Base-by-base conservation (phyloP, 2,113 vertebrate genomes). In the Acrocephalus arundinaceus region DNA sequence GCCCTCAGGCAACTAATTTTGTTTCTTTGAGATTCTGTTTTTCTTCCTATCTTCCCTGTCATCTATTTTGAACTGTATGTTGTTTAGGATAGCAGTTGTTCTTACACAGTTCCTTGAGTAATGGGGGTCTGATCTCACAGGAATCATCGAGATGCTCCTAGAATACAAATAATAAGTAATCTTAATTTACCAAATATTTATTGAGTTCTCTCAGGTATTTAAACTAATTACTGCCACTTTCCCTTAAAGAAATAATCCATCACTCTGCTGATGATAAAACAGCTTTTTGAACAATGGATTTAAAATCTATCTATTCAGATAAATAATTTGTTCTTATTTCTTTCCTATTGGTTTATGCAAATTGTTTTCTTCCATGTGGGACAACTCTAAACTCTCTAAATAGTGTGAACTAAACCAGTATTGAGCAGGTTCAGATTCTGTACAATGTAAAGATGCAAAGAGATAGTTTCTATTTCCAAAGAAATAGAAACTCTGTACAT, bases 161-260 rank as follows among this genome's bases (percentile, higher is more conserved):
- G 63, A 67, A 94, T 93, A 79, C 35, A 87, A 91, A 91, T 91
- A 80, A 89, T 93, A 87, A 87, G 65, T 89, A 92, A 85, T 62
- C 43, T 80, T 90, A 81, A 90, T 95, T 94, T 90, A 74, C 35
- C 49, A 96, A 93, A 63, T 92, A 97, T 89, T 90, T 96, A 93
- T 97, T 88, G 85, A 90, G 48, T 85, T 95, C 93, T 96, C 87
- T 91, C 59, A 93, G 91, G 94, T 96, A 86, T 95, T 94, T 82
- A 58, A 96, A 89, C 52, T 92, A 93, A 96, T 95, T 95, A 88
- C 57, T 94, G 89, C 25, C 82, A 59, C 84, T 95, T 93, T 89
- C n/a, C 30, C 68, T 87, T 85, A 94, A 96, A 96, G 89, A 95
- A 85, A 81, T 83, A 95, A 82, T 95, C 57, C 77, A 70, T 90